These are phyloP conservation scores for Atlantisia rogersi DNA, from an alignment of 2,113 vertebrate species.

Conservation along the genomic window DNA sequence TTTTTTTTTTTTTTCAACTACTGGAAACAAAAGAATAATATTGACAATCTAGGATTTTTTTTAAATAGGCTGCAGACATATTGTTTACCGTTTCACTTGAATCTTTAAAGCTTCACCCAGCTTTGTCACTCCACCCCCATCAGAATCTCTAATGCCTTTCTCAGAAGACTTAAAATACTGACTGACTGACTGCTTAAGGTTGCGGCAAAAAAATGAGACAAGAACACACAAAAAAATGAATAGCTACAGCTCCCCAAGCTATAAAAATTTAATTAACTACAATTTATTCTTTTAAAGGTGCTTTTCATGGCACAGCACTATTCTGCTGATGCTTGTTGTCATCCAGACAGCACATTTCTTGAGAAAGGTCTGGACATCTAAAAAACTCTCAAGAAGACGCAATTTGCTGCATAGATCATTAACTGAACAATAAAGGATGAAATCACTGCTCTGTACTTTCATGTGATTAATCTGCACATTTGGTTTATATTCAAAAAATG, in stretches of 20 bases:
- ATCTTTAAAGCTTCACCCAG: not conserved
- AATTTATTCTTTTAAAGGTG: not conserved
- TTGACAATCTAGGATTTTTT: not conserved
- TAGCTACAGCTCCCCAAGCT: not conserved
- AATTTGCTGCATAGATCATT: not conserved
- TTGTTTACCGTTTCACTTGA: not conserved
- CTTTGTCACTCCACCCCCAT: not conserved
- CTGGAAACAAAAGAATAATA: not conserved
- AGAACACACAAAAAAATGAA: not conserved
- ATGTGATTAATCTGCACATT: not conserved
- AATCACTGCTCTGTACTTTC: not conserved
- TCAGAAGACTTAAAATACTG: not conserved
- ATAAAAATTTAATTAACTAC: not conserved
- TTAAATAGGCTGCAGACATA: not conserved
- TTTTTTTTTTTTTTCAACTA: not conserved
- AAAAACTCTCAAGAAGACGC: not conserved
- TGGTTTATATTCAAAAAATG: not conserved
- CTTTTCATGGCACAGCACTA: not conserved
- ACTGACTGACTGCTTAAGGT: not conserved
- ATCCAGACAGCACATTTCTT: not conserved
- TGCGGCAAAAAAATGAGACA: not conserved
- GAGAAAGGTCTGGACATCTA: not conserved
- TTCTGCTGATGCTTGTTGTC: not conserved
- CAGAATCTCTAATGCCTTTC: not conserved
- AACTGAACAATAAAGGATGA: not conserved